Base-by-base conservation (phyloP, 2,797 vertebrate genomes). In the Semotilus atromaculatus region DNA sequence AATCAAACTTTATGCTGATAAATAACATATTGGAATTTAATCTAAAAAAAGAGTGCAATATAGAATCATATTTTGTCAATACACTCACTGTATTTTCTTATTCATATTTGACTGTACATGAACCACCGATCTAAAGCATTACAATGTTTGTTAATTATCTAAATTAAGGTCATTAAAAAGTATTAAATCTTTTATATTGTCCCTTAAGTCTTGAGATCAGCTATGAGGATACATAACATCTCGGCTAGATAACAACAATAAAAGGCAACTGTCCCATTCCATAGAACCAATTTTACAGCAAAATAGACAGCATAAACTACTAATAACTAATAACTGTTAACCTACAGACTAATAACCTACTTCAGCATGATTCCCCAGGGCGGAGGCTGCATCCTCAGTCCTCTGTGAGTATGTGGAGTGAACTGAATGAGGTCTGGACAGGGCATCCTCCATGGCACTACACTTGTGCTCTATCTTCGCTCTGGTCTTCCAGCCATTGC, bases 341-440 rank as follows among this genome's bases (percentile, higher is more conserved):
- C n/a, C n/a, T n/a, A n/a, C n/a, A n/a, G 38, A 31, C 8, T 5
- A 55, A 81, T 26, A 73, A 73, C 51, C 11, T 90, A 96, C 95
- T 93, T 95, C 94, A 14, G 93, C 91, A 89, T 95, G 92, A 85
- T 96, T 95, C 26, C 86, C 88, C 79, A 91, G 36, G 21, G 91
- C 90, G 18, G 91, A 53, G 74, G 85, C 1, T 5, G 80, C 85
- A 68, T 85, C 89, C 48, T 89, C 90, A 86, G 80, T 89, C 89
- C 40, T 93, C 92, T 81, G 83, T 7, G 88, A 85, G 68, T 77
- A 68, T 34, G 53, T 36, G 3, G 89, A 85, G 66, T 83, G 55
- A 67, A 89, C 66, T 21, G 81, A 85, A 2, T 85, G 71, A 19
- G 90, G 80, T 88, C 91, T 93, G 75, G 93, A 82, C 55, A 89